Conservation (phyloP, 2,113 vertebrate genomes). For the Neomonachus schauinslandi region DNA sequence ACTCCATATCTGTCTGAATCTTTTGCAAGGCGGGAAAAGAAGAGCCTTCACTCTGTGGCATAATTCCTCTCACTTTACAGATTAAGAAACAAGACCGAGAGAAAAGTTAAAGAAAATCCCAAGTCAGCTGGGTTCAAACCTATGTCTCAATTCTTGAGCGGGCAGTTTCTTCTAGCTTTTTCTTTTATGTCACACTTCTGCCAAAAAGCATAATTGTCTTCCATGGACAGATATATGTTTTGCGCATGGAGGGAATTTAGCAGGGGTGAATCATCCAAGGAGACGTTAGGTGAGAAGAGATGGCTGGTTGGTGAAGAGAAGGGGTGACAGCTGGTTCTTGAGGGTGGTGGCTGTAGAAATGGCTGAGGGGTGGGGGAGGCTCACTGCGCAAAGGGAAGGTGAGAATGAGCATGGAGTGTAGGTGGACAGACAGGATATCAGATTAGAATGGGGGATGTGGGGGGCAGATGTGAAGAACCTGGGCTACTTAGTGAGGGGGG, state of each 20-base stretch:
- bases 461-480: neutral
- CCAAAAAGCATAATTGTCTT: neutral
- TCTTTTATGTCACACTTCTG: neutral
- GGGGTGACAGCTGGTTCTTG: neutral
- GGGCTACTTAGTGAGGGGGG: rapidly evolving
- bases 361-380: neutral
- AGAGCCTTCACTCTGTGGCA: neutral
- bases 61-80: neutral
- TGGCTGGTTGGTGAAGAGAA: too few relatives aligned
- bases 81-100: neutral
- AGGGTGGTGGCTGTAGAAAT: neutral
- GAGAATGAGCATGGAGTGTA: rapidly evolving
- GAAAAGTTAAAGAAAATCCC: neutral
- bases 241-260: neutral
- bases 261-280: neutral
- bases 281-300: neutral
- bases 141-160: neutral
- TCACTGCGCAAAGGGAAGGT: neutral
- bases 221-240: neutral
- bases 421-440: neutral
- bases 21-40: neutral
- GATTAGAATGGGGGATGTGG: rapidly evolving
- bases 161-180: neutral
- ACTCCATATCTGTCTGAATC: neutral
- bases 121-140: neutral